Evolutionary conservation across 2,888 invertebrate genomes (phyloP).

Genomic region (Proisotoma minuta): DNA sequence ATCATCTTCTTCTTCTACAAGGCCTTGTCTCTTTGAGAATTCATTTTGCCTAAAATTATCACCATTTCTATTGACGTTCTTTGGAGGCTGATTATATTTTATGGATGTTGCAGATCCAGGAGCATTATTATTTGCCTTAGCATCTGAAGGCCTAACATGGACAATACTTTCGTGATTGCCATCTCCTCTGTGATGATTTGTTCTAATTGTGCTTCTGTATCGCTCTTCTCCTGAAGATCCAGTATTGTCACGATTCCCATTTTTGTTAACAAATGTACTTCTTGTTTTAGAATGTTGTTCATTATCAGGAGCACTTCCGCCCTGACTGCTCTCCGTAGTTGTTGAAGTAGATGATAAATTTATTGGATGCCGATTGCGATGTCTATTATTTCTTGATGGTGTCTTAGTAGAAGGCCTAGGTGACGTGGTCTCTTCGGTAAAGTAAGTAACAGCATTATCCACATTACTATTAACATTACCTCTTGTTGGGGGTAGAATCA

Average conservation of each 20-base stretch:
- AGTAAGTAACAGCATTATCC: slow-evolving; percentile 23
- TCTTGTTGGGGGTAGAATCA: slow-evolving; percentile 11
- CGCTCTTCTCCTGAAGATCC: not conserved
- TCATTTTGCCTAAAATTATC: slow-evolving; percentile 12
- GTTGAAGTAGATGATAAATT: slow-evolving; percentile 33
- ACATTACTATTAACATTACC: not conserved
- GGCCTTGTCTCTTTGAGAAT: slow-evolving; percentile 21
- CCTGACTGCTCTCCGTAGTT: slow-evolving; percentile 10
- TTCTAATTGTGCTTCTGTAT: not conserved
- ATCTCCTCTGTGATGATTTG: not conserved
- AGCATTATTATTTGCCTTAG: not conserved
- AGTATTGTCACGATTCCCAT: not conserved
- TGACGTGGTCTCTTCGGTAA: slow-evolving; percentile 24
- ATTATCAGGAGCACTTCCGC: not conserved
- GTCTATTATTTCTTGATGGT: slow-evolving; percentile 24
- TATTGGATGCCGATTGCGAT: slow-evolving; percentile 37
- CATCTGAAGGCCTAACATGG: slow-evolving; percentile 15
- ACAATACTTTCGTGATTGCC: slow-evolving; percentile 14
- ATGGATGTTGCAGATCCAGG: too few species aligned
- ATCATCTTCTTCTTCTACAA: slow-evolving; percentile 17
- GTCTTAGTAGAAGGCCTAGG: slow-evolving; percentile 11
- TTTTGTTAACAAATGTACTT: not conserved
- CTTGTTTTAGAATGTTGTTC: not conserved
- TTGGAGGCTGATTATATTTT: not conserved
- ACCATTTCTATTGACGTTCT: not conserved